Conservation (phyloP, 1,140 invertebrate species). For the Lethocerus indicus region DNA sequence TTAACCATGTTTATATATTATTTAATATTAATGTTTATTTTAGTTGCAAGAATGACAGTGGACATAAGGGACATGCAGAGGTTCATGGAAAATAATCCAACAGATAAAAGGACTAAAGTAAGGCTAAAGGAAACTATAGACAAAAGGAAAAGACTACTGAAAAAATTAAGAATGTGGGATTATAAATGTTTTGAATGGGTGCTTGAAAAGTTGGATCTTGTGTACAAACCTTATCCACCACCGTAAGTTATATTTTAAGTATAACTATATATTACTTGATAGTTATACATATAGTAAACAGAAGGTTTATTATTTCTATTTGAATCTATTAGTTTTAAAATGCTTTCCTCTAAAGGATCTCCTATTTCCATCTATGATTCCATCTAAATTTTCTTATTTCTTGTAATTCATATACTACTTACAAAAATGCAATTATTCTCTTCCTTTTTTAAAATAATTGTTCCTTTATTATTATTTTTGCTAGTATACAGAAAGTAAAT, state of each 20-base stretch:
- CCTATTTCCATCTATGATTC: too few species aligned
- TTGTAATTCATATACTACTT: too few species aligned
- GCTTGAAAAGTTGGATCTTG: constrained; percentile 58
- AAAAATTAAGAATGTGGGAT: constrained; percentile 47
- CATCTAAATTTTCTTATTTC: too few species aligned
- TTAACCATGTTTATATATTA: too few species aligned
- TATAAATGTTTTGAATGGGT: constrained; percentile 76
- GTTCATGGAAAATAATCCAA: constrained; percentile 27
- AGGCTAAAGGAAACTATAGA: constrained; percentile 53
- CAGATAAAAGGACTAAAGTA: constrained; percentile 32
- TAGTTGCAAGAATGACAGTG: constrained; percentile 35
- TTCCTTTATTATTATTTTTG: too few species aligned
- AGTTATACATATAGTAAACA: too few species aligned
- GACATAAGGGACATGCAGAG: constrained; percentile 35
- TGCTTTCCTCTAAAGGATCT: too few species aligned
- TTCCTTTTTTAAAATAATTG: too few species aligned
- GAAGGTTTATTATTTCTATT: too few species aligned
- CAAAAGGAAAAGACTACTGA: constrained; percentile 52
- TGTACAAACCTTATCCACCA: constrained; percentile 44
- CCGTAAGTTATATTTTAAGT: neutral
- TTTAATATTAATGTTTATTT: constrained; percentile 17
- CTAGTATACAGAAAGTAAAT: too few species aligned
- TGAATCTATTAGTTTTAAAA: too few species aligned
- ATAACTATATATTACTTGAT: neutral
- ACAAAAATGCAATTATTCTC: too few species aligned